phyloP scores from a whole-genome alignment of 2,113 vertebrate species.

The Orycteropus afer region DNA sequence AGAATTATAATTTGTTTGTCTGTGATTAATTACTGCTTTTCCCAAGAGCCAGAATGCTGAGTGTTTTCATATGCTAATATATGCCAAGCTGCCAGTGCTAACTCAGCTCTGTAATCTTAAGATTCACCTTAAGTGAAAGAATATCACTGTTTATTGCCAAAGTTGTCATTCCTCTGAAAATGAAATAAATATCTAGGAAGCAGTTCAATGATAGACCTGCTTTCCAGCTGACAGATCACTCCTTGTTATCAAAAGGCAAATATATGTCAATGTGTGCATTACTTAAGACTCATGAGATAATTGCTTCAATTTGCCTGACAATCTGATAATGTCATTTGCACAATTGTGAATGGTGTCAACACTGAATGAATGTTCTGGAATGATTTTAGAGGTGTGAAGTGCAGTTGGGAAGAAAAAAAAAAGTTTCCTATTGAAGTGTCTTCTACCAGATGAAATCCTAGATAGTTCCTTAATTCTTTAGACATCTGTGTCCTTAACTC shows the following conservation, averaged over 20 bases:
- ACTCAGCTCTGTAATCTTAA: constrained; percentile 62
- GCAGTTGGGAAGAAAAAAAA: neutral
- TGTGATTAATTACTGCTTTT: constrained; percentile 78
- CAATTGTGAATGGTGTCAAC: constrained; percentile 67
- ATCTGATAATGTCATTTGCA: constrained; percentile 73
- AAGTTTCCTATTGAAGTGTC: neutral
- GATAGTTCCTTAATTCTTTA: neutral
- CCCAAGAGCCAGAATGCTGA: constrained; percentile 67
- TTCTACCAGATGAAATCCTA: neutral
- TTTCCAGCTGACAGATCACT: constrained; percentile 71
- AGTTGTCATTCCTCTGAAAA: constrained; percentile 55
- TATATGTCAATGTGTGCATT: constrained; percentile 61
- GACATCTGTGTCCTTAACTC: neutral
- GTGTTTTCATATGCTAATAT: constrained; percentile 77
- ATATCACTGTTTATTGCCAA: constrained; percentile 65
- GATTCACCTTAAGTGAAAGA: constrained; percentile 60
- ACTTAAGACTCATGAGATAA: constrained; percentile 69
- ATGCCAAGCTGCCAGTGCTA: constrained; percentile 73
- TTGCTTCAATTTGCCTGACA: constrained; percentile 76
- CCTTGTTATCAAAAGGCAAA: constrained; percentile 75
- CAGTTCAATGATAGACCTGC: constrained; percentile 50
- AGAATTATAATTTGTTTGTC: constrained; percentile 79
- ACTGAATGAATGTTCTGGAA: constrained; percentile 64
- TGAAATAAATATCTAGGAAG: constrained; percentile 69
- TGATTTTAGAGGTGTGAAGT: constrained; percentile 56